Base-by-base conservation (phyloP, 2,797 vertebrate genomes). In the Linurgus olivaceus region DNA sequence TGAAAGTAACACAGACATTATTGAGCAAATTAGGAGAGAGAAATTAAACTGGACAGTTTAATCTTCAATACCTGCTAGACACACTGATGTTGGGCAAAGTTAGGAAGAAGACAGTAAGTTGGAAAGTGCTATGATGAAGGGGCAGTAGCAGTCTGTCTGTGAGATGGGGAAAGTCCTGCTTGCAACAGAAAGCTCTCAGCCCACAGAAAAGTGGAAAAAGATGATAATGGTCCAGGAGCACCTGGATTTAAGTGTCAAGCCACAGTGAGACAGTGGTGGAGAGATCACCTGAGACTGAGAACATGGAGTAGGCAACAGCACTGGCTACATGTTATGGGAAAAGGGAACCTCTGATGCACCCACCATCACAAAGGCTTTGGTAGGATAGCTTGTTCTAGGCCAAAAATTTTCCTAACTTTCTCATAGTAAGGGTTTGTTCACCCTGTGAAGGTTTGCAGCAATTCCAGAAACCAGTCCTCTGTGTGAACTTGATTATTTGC, bases 1-100 rank as follows among this genome's bases (percentile, higher is more conserved):
- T 96, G 94, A 88, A 96, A 97, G 95, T 93, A 96, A 94, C 96
- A 96, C 73, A 93, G 96, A 95, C 96, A 94, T 97, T 97, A 96
- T 96, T 96, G 97, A 96, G 95, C 81, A 96, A 89, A 97, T 97
- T 96, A 96, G 93, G 88, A 95, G 80, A 96, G 96, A 97, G 91
- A 95, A 97, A 97, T 97, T 94, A 95, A 95, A 95, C 58, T 74
- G 88, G 95, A 97, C 93, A 95, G 91, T 85, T 52, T 93, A 96
- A 96, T 96, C 93, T 86, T 91, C 92, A 91, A 31, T 94, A 85
- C 83, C 76, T 94, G 92, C 85, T 86, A 94, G 89, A 90, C 70
- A 91, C 47, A 72, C 57, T 75, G 86, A 67, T 73, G 83, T 40
- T 95, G 76, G 65, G 76, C 81, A 88, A 96, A 94, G 78, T 96